Conservation (phyloP, 2,113 vertebrate genomes). For the Phoxinus phoxinus region DNA sequence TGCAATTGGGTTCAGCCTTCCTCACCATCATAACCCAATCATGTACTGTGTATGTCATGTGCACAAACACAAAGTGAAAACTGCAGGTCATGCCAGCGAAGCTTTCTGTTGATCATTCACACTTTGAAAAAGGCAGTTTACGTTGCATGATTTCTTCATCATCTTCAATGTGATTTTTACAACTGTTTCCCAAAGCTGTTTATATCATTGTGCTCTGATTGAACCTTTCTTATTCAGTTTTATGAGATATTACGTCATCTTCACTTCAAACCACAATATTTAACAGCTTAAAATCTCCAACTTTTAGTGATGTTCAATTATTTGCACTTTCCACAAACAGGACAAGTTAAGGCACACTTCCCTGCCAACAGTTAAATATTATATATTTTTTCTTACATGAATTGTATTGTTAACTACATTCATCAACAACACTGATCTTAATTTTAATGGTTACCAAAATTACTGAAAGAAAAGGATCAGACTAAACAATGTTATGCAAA, state of each 20-base stretch:
- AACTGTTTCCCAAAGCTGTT: constrained; percentile 4
- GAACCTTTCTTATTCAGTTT: neutral
- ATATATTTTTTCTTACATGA: neutral
- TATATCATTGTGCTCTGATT: neutral
- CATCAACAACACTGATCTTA: neutral
- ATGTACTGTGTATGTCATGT: neutral
- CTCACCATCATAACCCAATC: no score
- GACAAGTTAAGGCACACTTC: neutral
- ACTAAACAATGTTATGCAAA: no score
- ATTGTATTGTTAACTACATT: neutral
- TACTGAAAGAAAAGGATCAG: no score
- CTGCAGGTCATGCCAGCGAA: neutral
- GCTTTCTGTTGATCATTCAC: neutral
- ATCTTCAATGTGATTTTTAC: neutral
- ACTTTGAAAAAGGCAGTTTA: neutral
- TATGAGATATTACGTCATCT: neutral
- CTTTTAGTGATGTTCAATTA: neutral
- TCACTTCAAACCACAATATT: neutral
- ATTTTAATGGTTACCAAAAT: no score
- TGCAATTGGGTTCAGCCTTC: no score
- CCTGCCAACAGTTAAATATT: neutral
- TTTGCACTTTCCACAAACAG: neutral
- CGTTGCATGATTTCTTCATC: neutral
- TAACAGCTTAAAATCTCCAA: neutral
- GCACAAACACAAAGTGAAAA: no score